Evolutionary conservation across 2,888 invertebrate species (phyloP).

Genomic region (Mesorhabditis sp.): DNA sequence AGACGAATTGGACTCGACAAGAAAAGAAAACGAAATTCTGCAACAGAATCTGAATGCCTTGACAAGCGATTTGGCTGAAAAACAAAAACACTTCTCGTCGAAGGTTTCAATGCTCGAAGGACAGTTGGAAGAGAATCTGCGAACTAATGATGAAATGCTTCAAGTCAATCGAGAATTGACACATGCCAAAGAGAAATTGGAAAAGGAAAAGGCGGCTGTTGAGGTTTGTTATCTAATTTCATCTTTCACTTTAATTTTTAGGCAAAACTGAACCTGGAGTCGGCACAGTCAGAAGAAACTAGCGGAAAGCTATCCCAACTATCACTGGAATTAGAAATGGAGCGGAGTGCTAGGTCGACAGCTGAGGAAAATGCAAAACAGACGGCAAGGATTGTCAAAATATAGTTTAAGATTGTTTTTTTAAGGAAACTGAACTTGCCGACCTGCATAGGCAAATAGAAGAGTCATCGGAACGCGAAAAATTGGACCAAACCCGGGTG

Average conservation of each 20-base stretch:
- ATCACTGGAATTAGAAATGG: no score
- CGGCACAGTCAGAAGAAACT: neutral
- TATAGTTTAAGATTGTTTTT: no score
- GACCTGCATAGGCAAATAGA: no score
- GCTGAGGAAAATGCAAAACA: no score
- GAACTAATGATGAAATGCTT: slow-evolving; percentile 27
- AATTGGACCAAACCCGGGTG: no score
- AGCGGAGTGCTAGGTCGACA: no score
- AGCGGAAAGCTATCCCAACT: neutral
- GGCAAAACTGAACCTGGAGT: neutral
- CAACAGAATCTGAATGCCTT: slow-evolving; percentile 14
- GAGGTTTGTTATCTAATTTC: slow-evolving; percentile 11
- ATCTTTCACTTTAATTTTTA: neutral
- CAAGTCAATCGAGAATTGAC: slow-evolving; percentile 12
- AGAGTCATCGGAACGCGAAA: no score
- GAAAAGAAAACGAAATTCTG: slow-evolving; percentile 18
- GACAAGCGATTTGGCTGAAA: slow-evolving; percentile 8
- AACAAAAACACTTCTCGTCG: neutral
- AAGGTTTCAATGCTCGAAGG: slow-evolving; percentile 14
- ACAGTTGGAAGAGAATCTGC: slow-evolving; percentile 36
- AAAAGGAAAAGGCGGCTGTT: slow-evolving; percentile 18
- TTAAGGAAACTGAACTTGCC: no score
- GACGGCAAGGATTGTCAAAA: no score
- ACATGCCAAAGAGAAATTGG: slow-evolving; percentile 17
- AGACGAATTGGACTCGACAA: slow-evolving; percentile 18